Evolutionary conservation across 2,797 vertebrate genomes (phyloP).

Genomic region (Aphelocoma californica): DNA sequence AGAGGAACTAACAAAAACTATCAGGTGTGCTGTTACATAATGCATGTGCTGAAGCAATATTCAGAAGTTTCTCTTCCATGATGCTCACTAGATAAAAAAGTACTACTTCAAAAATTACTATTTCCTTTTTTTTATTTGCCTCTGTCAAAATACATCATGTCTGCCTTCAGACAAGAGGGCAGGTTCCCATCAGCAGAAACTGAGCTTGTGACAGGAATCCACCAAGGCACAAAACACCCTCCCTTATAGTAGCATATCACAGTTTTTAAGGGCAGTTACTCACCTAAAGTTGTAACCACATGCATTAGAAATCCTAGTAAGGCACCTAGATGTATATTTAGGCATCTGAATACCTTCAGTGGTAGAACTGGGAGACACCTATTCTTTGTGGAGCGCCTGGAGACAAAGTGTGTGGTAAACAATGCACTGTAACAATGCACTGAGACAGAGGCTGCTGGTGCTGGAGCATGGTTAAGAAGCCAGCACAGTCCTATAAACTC

Average conservation of each 20-base stretch:
- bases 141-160: not conserved
- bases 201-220: not conserved
- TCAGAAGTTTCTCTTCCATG: not conserved
- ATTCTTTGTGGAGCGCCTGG: not conserved
- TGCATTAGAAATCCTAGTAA: not conserved
- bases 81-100: not conserved
- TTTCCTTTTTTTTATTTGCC: not conserved
- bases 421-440: not conserved
- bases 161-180: not conserved
- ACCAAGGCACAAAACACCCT: not conserved
- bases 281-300: not conserved
- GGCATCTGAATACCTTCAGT: not conserved
- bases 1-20: not conserved
- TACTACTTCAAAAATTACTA: not conserved
- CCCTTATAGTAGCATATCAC: not conserved
- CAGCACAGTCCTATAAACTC: not conserved
- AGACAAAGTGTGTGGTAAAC: not conserved
- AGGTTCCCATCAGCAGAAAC: not conserved
- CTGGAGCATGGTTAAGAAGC: not conserved
- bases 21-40: not conserved
- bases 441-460: not conserved
- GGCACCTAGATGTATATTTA: not conserved
- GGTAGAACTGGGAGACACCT: not conserved
- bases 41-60: not conserved
- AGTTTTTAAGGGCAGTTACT: not conserved